Conservation (phyloP, 1,140 invertebrate genomes). For the Sycophila sp. region DNA sequence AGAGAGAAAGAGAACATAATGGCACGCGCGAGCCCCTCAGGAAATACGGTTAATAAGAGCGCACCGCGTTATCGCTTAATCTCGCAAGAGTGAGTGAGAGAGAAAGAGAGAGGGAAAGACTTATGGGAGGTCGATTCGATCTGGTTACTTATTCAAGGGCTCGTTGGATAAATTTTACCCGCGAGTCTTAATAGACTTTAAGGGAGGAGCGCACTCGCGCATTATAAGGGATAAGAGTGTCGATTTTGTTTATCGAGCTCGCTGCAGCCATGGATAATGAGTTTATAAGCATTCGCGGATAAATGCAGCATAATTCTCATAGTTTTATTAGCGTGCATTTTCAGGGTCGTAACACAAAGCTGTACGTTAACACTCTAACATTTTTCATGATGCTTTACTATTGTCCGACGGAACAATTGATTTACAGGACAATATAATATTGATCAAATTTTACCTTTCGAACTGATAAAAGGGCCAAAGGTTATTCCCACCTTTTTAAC, state of each 20-base stretch:
- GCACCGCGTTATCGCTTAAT: conserved; percentile 26
- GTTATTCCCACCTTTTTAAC: too few species aligned
- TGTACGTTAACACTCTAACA: too few species aligned
- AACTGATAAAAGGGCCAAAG: too few species aligned
- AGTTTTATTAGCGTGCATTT: too few species aligned
- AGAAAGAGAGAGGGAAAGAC: neutral
- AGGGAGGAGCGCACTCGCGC: neutral
- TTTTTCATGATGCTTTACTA: too few species aligned
- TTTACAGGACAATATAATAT: too few species aligned
- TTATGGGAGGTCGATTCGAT: conserved; percentile 27
- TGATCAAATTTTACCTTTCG: too few species aligned
- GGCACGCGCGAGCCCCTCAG: conserved; percentile 10
- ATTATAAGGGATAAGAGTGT: conserved; percentile 6
- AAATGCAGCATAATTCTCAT: too few species aligned
- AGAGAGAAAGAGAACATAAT: conserved; percentile 2
- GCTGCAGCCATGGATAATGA: neutral
- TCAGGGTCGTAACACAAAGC: too few species aligned
- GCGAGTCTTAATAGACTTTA: conserved; percentile 30
- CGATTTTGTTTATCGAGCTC: conserved; percentile 5
- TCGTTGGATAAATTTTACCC: conserved; percentile 26
- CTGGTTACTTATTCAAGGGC: conserved; percentile 32
- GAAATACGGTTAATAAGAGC: conserved; percentile 34
- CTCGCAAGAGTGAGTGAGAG: neutral
- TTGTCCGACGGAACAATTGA: too few species aligned
- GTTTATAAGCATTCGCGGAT: too few species aligned